Conservation (phyloP, 2,888 invertebrate species). For the Glyphotaelius pellucidus region DNA sequence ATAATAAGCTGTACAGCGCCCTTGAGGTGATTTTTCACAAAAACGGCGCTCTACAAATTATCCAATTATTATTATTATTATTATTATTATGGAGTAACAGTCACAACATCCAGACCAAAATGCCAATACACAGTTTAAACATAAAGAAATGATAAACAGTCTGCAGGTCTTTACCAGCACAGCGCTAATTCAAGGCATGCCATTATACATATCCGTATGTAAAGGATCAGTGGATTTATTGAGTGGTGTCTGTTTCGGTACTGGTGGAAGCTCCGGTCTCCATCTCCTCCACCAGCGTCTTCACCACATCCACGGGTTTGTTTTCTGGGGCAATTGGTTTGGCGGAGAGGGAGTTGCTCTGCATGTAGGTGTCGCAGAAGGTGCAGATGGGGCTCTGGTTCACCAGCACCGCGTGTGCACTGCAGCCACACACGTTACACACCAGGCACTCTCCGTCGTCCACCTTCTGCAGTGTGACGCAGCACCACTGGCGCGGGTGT, state of each 20-base stretch:
- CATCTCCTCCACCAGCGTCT: not conserved
- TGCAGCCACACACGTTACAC: slow-evolving; percentile 45
- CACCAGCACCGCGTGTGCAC: slow-evolving; percentile 36
- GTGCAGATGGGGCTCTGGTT: slow-evolving; percentile 39
- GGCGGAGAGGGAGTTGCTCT: not conserved
- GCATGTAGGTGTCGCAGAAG: slow-evolving; percentile 54
- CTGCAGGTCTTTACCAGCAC: not conserved
- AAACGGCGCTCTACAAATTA: too few species aligned
- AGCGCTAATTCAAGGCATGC: not conserved
- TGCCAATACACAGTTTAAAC: not conserved
- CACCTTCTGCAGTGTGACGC: slow-evolving; percentile 51
- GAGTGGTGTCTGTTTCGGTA: not conserved
- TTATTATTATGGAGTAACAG: too few species aligned
- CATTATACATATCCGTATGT: not conserved
- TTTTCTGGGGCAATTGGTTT: not conserved
- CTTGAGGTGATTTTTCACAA: too few species aligned
- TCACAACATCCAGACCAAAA: slow-evolving; percentile 2
- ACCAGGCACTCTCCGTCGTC: slow-evolving; percentile 8
- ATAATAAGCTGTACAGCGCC: too few species aligned
- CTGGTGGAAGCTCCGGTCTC: not conserved
- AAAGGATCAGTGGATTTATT: not conserved
- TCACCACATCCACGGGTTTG: not conserved
- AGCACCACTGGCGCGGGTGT: slow-evolving; percentile 59
- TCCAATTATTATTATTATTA: too few species aligned
- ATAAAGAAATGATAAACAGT: not conserved